Evolutionary conservation across 2,113 vertebrate genomes (phyloP).

Genomic region (Neopipo cinnamomea): DNA sequence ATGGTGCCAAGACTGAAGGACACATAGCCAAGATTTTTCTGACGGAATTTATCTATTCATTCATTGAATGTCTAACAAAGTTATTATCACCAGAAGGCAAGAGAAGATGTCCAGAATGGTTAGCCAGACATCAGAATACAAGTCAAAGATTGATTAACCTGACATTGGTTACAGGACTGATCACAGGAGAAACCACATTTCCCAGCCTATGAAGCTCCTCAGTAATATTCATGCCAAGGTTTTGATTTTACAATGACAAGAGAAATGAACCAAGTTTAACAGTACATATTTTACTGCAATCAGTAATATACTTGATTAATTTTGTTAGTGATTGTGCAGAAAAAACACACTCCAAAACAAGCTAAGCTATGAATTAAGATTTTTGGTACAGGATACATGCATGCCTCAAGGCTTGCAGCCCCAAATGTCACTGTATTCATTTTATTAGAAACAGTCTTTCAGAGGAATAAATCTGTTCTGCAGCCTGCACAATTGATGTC

Average conservation of each 20-base stretch:
- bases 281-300: not conserved
- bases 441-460: constrained; percentile 1
- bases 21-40: not conserved
- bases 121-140: no score
- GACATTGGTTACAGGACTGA: not conserved
- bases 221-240: not conserved
- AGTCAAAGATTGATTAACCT: not conserved
- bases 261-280: not conserved
- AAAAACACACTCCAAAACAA: not conserved
- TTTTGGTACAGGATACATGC: not conserved
- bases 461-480: not conserved
- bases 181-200: rapidly evolving
- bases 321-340: not conserved
- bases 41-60: not conserved
- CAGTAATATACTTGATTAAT: not conserved
- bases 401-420: not conserved
- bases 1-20: not conserved
- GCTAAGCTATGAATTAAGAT: not conserved
- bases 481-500: not conserved
- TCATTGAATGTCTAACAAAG: not conserved
- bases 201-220: not conserved
- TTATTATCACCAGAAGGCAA: not conserved
- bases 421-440: not conserved
- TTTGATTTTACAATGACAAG: not conserved
- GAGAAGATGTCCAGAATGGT: not conserved